phyloP scores from a whole-genome alignment of 1,140 invertebrate genomes.

The Babylonia areolata region DNA sequence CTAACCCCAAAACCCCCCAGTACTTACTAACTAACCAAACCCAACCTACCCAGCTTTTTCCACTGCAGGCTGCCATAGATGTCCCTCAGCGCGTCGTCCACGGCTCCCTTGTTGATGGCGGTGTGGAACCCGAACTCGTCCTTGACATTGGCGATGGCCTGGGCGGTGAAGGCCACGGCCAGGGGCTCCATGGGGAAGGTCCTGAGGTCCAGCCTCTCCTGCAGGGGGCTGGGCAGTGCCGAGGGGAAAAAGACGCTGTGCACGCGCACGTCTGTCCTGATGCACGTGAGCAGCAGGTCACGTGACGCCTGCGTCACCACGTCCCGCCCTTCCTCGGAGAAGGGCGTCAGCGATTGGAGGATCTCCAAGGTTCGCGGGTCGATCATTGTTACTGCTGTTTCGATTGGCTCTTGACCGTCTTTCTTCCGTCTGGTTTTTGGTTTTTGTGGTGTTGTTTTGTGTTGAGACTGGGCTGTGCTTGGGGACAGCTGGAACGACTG shows the following conservation, averaged over 20 bases:
- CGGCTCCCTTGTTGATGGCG: conserved; percentile 55
- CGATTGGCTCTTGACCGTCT: too few relatives aligned
- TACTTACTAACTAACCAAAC: background rate
- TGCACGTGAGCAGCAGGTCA: conserved; percentile 53
- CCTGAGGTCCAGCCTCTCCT: conserved; percentile 49
- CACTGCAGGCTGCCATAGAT: conserved; percentile 65
- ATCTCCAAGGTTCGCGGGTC: conserved; percentile 52
- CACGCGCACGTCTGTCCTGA: conserved; percentile 58
- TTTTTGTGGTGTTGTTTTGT: too few relatives aligned
- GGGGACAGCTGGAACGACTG: too few relatives aligned
- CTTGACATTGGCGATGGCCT: conserved; percentile 58
- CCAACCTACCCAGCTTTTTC: conserved; percentile 67
- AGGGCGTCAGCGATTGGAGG: conserved; percentile 58
- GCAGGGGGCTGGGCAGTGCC: conserved; percentile 42
- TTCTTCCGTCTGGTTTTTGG: too few relatives aligned
- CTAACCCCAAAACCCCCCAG: too few relatives aligned
- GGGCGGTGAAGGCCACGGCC: conserved; percentile 53
- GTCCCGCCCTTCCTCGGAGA: conserved; percentile 50
- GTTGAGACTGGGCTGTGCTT: too few relatives aligned
- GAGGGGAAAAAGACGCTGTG: conserved; percentile 61
- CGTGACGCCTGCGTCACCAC: conserved; percentile 57
- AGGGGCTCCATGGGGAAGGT: conserved; percentile 58
- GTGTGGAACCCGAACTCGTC: conserved; percentile 63
- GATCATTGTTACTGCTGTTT: conserved; percentile 49
- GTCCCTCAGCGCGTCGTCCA: conserved; percentile 55